phyloP scores from a whole-genome alignment of 2,888 invertebrate species.

The Macrosiphum euphorbiae region DNA sequence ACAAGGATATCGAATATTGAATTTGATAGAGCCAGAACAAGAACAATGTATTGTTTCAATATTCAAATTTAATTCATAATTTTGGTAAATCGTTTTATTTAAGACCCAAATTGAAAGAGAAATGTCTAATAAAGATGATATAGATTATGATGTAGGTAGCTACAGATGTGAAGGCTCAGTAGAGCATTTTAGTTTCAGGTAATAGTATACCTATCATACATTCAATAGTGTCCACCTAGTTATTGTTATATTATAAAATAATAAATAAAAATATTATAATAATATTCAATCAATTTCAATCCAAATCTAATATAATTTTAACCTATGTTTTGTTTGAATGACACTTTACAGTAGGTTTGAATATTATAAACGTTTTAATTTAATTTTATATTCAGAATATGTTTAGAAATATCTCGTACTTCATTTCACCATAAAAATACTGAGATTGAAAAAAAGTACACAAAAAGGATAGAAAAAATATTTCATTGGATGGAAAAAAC shows the following conservation, averaged over 20 bases:
- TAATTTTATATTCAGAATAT: slow-evolving; percentile 32
- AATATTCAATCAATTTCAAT: background rate
- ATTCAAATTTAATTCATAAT: background rate
- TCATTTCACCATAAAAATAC: slow-evolving; percentile 63
- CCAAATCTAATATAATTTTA: background rate
- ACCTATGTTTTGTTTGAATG: background rate
- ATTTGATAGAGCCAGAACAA: background rate
- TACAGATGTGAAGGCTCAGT: slow-evolving; percentile 74
- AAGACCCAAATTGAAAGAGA: background rate
- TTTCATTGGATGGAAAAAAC: slow-evolving; percentile 62
- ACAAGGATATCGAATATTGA: background rate
- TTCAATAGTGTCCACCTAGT: background rate
- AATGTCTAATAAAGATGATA: slow-evolving; percentile 64
- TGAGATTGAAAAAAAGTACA: slow-evolving; percentile 65
- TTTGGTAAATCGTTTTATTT: background rate
- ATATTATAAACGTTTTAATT: background rate
- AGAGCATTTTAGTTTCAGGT: slow-evolving; percentile 74
- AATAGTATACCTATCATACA: slow-evolving; percentile 66
- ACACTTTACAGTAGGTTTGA: background rate
- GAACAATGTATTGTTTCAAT: background rate
- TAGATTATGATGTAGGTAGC: slow-evolving; percentile 70
- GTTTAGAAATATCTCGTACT: slow-evolving; percentile 62
- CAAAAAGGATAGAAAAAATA: slow-evolving; percentile 52
- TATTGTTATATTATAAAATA: background rate
- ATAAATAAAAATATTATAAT: too few relatives aligned